Evolutionary conservation across 1,140 invertebrate species (phyloP).

Genomic region (Elysia chlorotica): DNA sequence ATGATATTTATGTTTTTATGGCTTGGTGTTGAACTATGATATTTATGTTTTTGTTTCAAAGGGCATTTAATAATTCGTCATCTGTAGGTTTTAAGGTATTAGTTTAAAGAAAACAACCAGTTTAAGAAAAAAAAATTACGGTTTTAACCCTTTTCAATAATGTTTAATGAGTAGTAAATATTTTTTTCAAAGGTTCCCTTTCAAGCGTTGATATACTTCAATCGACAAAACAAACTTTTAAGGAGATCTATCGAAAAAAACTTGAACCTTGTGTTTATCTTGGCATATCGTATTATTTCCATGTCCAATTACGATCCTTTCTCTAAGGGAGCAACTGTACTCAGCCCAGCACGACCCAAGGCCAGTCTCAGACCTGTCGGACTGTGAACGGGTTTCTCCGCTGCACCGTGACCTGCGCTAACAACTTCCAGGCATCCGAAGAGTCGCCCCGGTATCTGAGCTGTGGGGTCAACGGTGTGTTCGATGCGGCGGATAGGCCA

Average conservation of each 20-base stretch:
- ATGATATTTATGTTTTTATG: too few species aligned
- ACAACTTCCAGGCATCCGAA: not conserved
- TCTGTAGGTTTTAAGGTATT: too few species aligned
- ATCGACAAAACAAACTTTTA: too few species aligned
- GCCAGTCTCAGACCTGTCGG: not conserved
- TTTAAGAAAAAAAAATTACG: too few species aligned
- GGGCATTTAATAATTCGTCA: too few species aligned
- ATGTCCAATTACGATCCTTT: not conserved
- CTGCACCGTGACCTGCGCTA: not conserved
- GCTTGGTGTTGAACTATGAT: too few species aligned
- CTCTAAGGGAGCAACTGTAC: too few species aligned
- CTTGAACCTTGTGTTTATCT: not conserved
- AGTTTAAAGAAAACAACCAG: too few species aligned
- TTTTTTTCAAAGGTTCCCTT: not conserved
- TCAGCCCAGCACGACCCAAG: not conserved
- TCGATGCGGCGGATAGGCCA: not conserved
- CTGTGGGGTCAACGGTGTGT: constrained; percentile 1
- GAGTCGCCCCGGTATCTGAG: not conserved
- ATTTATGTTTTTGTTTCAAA: too few species aligned
- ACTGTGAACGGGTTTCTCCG: not conserved
- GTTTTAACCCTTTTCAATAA: not conserved
- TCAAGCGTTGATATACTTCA: not conserved
- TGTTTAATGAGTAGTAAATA: not conserved
- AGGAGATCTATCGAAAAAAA: not conserved
- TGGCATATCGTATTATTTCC: not conserved